Evolutionary conservation across 2,888 invertebrate genomes (phyloP).

Genomic region (Empis livida): DNA sequence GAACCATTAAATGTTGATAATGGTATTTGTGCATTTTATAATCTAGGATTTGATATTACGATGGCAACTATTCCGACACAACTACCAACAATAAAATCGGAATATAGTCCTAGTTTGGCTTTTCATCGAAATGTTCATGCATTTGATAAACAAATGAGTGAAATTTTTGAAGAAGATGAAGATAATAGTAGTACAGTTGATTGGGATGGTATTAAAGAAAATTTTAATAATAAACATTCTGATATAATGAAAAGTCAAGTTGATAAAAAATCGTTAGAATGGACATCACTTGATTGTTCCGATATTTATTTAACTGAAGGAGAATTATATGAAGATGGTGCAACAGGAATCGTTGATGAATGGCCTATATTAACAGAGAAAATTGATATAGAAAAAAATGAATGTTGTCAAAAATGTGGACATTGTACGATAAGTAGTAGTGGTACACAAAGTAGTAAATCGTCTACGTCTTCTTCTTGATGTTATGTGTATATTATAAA

Average conservation of each 20-base stretch:
- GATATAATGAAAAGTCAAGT: conserved; percentile 3
- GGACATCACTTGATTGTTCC: background rate
- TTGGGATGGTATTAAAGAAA: conserved; percentile 17
- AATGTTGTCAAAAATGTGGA: background rate
- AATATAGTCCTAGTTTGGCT: conserved; percentile 5
- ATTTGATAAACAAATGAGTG: conserved; percentile 11
- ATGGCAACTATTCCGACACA: background rate
- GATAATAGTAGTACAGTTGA: conserved; percentile 9
- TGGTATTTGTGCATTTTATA: conserved; percentile 22
- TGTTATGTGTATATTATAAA: background rate
- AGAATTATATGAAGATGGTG: background rate
- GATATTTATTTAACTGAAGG: background rate
- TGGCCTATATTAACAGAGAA: background rate
- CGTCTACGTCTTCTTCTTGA: background rate
- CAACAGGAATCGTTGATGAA: no score
- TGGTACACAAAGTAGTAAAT: no score
- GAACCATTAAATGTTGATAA: conserved; percentile 20
- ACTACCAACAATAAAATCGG: conserved; percentile 3
- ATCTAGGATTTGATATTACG: conserved; percentile 13
- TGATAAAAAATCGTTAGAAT: background rate
- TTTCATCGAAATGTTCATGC: conserved; percentile 4
- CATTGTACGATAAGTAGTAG: background rate
- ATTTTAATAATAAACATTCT: conserved; percentile 8
- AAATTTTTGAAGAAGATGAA: conserved; percentile 6
- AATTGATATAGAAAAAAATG: background rate